Conservation (phyloP, 2,888 invertebrate species). For the Gastracanthus pulcherrimus region DNA sequence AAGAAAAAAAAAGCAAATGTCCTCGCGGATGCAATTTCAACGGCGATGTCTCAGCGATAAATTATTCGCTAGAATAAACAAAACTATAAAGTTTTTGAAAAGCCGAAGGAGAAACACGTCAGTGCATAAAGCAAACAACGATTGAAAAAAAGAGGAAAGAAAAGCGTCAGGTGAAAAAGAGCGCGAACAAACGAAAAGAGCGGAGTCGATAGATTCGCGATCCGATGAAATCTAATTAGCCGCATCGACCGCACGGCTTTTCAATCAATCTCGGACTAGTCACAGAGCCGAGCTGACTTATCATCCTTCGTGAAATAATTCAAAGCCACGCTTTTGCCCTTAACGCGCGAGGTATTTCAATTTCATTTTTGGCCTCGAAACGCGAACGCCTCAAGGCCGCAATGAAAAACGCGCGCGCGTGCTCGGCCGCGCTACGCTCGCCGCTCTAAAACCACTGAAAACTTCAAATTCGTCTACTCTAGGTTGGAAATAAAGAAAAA, state of each 20-base stretch:
- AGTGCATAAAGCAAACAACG: not conserved
- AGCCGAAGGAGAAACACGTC: conserved; percentile 2
- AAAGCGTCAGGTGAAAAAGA: not conserved
- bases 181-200: not conserved
- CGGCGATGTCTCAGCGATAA: not conserved
- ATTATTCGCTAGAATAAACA: conserved; percentile 28
- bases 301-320: conserved; percentile 48
- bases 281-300: conserved; percentile 20
- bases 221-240: conserved; percentile 11
- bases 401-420: conserved; percentile 34
- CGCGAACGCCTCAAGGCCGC: conserved; percentile 12
- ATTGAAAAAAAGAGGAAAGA: not conserved
- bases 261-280: not conserved
- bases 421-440: conserved; percentile 37
- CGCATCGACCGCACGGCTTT: not conserved
- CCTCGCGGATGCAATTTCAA: conserved; percentile 9
- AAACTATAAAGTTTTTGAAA: conserved; percentile 30
- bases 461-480: no score
- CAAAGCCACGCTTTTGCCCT: conserved; percentile 48
- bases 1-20: not conserved
- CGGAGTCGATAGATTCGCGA: no score
- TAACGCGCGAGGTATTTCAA: conserved; percentile 27
- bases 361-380: conserved; percentile 44
- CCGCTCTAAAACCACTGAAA: not conserved
- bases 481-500: not conserved